Percentiles rank a stretch among this genome's conserved stretches.
phyloP scores from a whole-genome alignment of 2,888 invertebrate genomes.

The Pegoplata infirma region DNA sequence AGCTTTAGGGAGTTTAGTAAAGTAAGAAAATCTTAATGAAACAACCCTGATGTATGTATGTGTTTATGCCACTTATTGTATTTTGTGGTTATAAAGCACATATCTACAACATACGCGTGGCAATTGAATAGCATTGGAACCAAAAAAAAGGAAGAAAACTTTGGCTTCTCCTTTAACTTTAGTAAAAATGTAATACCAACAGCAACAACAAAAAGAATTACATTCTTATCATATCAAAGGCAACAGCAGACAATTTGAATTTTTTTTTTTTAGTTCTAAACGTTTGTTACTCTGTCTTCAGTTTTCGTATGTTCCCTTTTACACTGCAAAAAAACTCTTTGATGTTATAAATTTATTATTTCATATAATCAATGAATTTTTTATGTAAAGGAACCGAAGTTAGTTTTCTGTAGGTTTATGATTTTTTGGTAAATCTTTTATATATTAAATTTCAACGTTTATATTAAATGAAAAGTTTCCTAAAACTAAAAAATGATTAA shows the following conservation, averaged over 20 bases:
- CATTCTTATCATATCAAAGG: slow-evolving; percentile 53
- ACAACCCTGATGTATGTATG: slow-evolving; percentile 7
- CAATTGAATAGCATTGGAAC: slow-evolving; percentile 19
- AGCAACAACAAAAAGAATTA: slow-evolving; percentile 1
- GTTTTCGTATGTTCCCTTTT: neutral
- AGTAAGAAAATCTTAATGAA: slow-evolving; percentile 33
- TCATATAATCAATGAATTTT: no score
- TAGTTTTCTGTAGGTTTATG: no score
- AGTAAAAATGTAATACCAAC: neutral
- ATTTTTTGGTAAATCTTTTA: no score
- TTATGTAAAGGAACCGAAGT: no score
- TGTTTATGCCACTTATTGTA: neutral
- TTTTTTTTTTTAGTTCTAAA: slow-evolving; percentile 22
- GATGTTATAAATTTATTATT: no score
- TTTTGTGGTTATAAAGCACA: slow-evolving; percentile 25
- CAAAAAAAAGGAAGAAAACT: neutral
- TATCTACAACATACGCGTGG: slow-evolving; percentile 33
- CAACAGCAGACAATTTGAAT: slow-evolving; percentile 54
- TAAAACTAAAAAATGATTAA: no score
- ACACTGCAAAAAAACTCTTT: no score
- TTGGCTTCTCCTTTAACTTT: slow-evolving; percentile 7
- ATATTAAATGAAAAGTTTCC: no score
- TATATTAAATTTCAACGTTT: no score
- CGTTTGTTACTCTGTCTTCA: no score
- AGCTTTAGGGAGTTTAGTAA: slow-evolving; percentile 41